Percentiles rank a stretch among this genome's conserved stretches.
These are phyloP conservation scores for Glareola pratincola DNA, from an alignment of 2,113 vertebrate genomes.

Conservation along the genomic window DNA sequence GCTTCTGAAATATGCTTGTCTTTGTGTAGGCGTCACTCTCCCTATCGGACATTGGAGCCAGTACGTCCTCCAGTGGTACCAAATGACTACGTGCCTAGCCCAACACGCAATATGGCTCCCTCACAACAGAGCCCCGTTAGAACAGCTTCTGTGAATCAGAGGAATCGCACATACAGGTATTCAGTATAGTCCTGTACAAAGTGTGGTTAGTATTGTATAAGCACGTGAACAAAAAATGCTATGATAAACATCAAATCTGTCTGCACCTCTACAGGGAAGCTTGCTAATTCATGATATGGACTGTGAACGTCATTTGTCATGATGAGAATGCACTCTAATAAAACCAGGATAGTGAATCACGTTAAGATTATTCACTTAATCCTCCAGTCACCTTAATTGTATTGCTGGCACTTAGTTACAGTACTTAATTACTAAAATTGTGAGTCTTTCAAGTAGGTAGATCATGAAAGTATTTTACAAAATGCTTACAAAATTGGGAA, in stretches of 20 bases:
- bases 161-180: conserved; percentile 99
- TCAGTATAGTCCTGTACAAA: conserved; percentile 48
- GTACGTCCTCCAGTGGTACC: conserved; percentile 98
- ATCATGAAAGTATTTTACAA: rapidly evolving
- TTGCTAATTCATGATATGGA: not conserved
- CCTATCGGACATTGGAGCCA: conserved; percentile 97
- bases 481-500: not conserved
- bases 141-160: conserved; percentile 97
- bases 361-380: not conserved
- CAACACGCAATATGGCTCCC: conserved; percentile 92
- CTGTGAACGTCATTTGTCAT: not conserved
- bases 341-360: not conserved
- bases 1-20: conserved; percentile 55
- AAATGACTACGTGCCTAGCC: conserved; percentile 99
- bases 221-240: not conserved
- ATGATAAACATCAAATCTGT: not conserved
- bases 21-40: conserved; percentile 94
- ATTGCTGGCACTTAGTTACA: not conserved
- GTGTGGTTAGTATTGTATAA: conserved; percentile 21
- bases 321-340: not conserved
- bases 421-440: not conserved
- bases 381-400: not conserved
- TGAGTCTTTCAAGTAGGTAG: not conserved
- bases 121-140: conserved; percentile 95
- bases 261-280: not conserved